These are phyloP conservation scores for Chydorus sphaericus DNA, from an alignment of 2,888 invertebrate genomes.

Conservation along the genomic window DNA sequence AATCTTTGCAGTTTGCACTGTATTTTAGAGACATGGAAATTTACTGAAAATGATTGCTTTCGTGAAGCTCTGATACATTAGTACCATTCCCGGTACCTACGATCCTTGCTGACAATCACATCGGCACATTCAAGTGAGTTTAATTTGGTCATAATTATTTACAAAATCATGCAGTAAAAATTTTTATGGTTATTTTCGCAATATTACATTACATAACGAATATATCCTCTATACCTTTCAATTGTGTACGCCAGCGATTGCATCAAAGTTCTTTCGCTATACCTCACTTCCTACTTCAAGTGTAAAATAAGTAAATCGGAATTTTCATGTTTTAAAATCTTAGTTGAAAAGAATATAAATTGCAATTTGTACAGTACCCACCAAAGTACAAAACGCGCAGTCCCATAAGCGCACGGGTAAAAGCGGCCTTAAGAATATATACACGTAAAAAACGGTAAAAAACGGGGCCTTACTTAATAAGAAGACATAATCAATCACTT, in stretches of 20 bases:
- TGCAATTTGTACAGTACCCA: too few species aligned
- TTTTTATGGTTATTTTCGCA: background rate
- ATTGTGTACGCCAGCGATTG: conserved; percentile 37
- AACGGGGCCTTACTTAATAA: too few species aligned
- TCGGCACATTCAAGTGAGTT: conserved; percentile 82
- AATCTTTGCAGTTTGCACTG: conserved; percentile 71
- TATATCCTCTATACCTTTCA: conserved; percentile 36
- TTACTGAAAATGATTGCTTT: conserved; percentile 61
- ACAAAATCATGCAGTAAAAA: background rate
- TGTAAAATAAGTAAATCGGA: conserved; percentile 18
- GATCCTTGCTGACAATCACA: conserved; percentile 78
- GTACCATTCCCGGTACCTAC: conserved; percentile 81
- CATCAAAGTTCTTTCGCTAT: conserved; percentile 32
- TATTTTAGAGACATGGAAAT: conserved; percentile 71
- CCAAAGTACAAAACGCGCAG: too few species aligned
- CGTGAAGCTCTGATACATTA: conserved; percentile 75
- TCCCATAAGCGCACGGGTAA: too few species aligned
- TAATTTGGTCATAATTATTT: background rate
- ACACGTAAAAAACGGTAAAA: too few species aligned
- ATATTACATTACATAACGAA: too few species aligned
- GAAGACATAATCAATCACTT: too few species aligned
- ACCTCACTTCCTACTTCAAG: conserved; percentile 16
- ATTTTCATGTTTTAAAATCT: background rate
- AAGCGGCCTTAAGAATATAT: too few species aligned
- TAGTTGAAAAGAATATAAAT: too few species aligned